Evolutionary conservation across 2,888 invertebrate species (phyloP).

Genomic region (Cephus pulcher): DNA sequence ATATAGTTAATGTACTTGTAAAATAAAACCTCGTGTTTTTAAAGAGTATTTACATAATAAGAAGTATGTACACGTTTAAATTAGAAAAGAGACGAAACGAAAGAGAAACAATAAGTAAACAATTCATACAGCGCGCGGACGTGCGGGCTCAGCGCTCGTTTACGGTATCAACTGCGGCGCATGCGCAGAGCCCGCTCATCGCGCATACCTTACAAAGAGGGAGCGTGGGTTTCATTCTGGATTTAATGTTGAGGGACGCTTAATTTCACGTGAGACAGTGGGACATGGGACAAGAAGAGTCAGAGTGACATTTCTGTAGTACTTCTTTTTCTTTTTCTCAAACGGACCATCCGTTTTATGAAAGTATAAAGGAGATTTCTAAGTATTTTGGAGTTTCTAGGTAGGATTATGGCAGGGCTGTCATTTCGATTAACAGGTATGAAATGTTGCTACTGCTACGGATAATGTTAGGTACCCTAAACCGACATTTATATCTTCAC

Average conservation of each 20-base stretch:
- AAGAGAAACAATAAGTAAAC: not conserved
- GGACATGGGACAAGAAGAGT: not conserved
- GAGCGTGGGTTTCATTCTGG: not conserved
- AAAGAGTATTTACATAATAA: constrained; percentile 60
- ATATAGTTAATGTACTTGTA: constrained; percentile 54
- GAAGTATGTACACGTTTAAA: constrained; percentile 54
- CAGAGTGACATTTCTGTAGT: not conserved
- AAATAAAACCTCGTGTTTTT: constrained; percentile 53
- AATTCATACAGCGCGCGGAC: not conserved
- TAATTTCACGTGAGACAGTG: not conserved
- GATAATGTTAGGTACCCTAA: constrained; percentile 33
- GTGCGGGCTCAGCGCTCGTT: not conserved
- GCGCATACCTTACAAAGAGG: not conserved
- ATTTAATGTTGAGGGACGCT: not conserved
- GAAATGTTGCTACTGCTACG: constrained; percentile 25
- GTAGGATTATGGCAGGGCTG: not conserved
- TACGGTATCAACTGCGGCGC: not conserved
- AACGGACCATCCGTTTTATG: constrained; percentile 19
- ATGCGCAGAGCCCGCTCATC: not conserved
- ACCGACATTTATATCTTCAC: constrained; percentile 2
- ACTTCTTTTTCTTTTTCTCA: constrained; percentile 11
- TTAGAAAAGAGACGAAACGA: not conserved
- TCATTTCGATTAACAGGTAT: not conserved
- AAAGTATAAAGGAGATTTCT: constrained; percentile 3
- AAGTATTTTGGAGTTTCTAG: not conserved